Evolutionary conservation across 2,113 vertebrate genomes (phyloP).

Genomic region (Bufo gargarizans): DNA sequence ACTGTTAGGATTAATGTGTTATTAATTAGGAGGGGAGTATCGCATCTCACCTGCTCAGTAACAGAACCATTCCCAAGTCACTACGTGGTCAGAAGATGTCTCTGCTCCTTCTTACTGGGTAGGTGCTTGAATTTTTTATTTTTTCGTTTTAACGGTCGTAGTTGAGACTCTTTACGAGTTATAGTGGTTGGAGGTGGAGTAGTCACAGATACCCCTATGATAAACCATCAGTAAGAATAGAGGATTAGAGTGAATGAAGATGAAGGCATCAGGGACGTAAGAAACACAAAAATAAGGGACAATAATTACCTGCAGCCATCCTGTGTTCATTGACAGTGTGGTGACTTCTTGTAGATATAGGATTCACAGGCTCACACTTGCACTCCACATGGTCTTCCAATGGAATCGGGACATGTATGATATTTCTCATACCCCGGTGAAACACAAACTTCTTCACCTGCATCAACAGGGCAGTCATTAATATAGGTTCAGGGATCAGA

Average conservation of each 20-base stretch:
- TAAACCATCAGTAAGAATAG: not conserved
- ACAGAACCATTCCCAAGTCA: slow-evolving; percentile 26
- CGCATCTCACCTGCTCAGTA: slow-evolving; percentile 36
- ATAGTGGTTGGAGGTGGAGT: slow-evolving; percentile 64
- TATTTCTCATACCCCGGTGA: slow-evolving; percentile 72
- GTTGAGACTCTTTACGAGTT: slow-evolving; percentile 63
- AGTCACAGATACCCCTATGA: slow-evolving; percentile 65
- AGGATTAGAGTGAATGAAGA: not conserved
- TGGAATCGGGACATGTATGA: slow-evolving; percentile 83
- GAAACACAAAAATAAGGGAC: not conserved
- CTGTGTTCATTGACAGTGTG: slow-evolving; percentile 65
- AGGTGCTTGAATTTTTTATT: slow-evolving; percentile 82
- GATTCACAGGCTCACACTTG: slow-evolving; percentile 74
- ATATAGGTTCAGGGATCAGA: not conserved
- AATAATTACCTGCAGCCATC: slow-evolving; percentile 32
- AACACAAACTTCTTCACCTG: slow-evolving; percentile 91
- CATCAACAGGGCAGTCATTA: slow-evolving; percentile 46
- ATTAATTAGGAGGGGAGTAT: not conserved
- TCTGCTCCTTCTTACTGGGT: slow-evolving; percentile 75
- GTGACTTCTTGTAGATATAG: not conserved
- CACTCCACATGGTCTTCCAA: slow-evolving; percentile 91
- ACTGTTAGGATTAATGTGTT: slow-evolving; percentile 3
- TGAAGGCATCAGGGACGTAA: not conserved
- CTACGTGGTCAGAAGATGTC: slow-evolving; percentile 77
- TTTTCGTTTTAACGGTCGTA: slow-evolving; percentile 75